These are phyloP conservation scores for Ranitomeya variabilis DNA, from an alignment of 2,113 vertebrate species.

Conservation along the genomic window DNA sequence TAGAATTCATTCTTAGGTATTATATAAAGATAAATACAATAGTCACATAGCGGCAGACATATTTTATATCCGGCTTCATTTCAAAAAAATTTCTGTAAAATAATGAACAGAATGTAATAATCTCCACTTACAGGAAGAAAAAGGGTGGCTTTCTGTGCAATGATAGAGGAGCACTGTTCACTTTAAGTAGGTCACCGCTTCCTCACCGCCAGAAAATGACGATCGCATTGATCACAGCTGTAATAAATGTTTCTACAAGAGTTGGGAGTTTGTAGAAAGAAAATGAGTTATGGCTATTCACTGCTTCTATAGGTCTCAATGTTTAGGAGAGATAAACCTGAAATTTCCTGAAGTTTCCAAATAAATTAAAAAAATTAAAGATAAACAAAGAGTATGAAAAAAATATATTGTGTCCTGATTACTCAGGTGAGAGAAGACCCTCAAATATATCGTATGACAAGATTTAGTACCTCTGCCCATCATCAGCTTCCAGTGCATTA, in stretches of 20 bases:
- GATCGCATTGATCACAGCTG: slow-evolving; percentile 8
- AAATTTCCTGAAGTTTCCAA: slow-evolving; percentile 66
- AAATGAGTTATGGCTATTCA: slow-evolving; percentile 71
- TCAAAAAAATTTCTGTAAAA: neutral
- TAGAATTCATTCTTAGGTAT: neutral
- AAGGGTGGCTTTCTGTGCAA: neutral
- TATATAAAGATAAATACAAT: neutral
- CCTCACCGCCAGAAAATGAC: neutral
- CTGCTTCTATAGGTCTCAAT: slow-evolving; percentile 64
- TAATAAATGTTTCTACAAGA: slow-evolving; percentile 57
- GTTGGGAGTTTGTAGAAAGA: slow-evolving; percentile 51
- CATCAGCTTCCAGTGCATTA: too few species aligned
- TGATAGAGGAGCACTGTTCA: neutral
- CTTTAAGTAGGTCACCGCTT: slow-evolving; percentile 33
- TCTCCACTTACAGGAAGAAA: neutral
- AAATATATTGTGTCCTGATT: slow-evolving; percentile 60
- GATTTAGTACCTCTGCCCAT: neutral
- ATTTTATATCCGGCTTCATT: neutral
- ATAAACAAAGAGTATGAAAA: neutral
- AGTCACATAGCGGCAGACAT: neutral
- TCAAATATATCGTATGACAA: neutral
- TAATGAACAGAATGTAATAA: neutral
- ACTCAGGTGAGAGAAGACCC: slow-evolving; percentile 60
- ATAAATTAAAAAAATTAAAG: slow-evolving; percentile 53
- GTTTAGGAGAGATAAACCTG: slow-evolving; percentile 65